These are phyloP conservation scores for Rhopalosiphum maidis DNA, from an alignment of 1,140 invertebrate genomes.

Conservation along the genomic window DNA sequence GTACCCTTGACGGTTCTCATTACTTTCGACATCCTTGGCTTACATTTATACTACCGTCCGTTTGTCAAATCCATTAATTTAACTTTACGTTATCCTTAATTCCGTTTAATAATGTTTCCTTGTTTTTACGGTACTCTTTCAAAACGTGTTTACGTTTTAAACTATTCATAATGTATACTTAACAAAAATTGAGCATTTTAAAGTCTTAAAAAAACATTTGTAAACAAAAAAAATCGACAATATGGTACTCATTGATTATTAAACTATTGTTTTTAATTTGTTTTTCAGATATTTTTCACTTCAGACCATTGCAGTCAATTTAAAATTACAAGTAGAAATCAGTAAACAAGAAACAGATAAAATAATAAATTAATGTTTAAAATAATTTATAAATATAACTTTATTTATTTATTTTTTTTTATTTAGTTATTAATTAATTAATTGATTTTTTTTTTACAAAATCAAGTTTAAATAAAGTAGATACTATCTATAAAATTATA, in stretches of 20 bases:
- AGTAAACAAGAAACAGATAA: not conserved
- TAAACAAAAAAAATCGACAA: not conserved
- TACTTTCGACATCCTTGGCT: constrained; percentile 20
- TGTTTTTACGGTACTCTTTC: not conserved
- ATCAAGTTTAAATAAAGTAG: not conserved
- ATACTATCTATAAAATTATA: not conserved
- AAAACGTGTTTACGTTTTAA: constrained; percentile 6
- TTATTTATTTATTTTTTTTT: not conserved
- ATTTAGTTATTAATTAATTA: no score
- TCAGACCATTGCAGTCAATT: not conserved
- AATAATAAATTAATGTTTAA: not conserved
- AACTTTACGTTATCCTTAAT: constrained; percentile 36
- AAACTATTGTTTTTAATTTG: constrained; percentile 2
- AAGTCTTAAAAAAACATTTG: not conserved
- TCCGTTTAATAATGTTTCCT: not conserved
- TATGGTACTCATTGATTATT: not conserved
- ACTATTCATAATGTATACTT: not conserved
- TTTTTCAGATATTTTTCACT: not conserved
- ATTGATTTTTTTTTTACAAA: not conserved
- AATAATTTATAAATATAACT: not conserved
- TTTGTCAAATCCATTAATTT: constrained; percentile 47
- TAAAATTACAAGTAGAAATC: not conserved
- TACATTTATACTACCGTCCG: constrained; percentile 20
- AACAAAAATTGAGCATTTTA: not conserved
- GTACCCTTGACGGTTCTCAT: constrained; percentile 20